phyloP scores from a whole-genome alignment of 1,140 invertebrate species.

The Penaeus japonicus region DNA sequence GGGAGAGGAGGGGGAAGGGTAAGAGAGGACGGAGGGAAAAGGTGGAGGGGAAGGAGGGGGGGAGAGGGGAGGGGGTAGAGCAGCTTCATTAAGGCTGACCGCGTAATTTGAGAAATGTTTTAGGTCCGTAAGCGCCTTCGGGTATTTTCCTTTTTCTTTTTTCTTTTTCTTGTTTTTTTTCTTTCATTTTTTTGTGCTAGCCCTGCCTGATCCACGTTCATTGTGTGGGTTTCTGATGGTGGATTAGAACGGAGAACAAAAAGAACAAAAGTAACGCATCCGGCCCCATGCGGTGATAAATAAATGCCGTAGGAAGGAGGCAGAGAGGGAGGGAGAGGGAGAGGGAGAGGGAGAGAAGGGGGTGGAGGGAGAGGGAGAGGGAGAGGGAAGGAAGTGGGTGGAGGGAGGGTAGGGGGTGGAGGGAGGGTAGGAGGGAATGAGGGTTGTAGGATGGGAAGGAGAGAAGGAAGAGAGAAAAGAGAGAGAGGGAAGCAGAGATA shows the following conservation, averaged over 20 bases:
- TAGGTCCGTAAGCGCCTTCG: not conserved
- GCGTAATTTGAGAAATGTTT: slow-evolving; percentile 12
- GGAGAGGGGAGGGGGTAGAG: not conserved
- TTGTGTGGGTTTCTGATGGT: too few species aligned
- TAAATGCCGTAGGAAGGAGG: too few species aligned
- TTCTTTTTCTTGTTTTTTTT: too few species aligned
- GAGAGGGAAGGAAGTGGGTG: not conserved
- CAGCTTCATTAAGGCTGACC: not conserved
- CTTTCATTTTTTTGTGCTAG: too few species aligned
- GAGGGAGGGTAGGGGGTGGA: not conserved
- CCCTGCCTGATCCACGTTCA: too few species aligned
- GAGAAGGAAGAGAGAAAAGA: not conserved
- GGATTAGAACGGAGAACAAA: too few species aligned
- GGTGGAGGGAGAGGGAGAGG: not conserved
- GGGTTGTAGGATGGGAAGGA: not conserved
- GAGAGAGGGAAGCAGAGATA: not conserved
- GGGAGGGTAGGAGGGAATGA: not conserved
- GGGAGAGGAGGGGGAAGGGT: not conserved
- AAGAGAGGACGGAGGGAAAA: not conserved
- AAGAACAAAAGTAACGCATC: too few species aligned
- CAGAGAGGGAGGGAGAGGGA: not conserved
- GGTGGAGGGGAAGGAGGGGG: not conserved
- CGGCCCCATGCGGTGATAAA: too few species aligned
- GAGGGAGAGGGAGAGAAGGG: not conserved
- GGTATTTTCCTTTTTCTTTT: not conserved